Evolutionary conservation across 2,797 vertebrate species (phyloP).

Genomic region (Setipinna tenuifilis): DNA sequence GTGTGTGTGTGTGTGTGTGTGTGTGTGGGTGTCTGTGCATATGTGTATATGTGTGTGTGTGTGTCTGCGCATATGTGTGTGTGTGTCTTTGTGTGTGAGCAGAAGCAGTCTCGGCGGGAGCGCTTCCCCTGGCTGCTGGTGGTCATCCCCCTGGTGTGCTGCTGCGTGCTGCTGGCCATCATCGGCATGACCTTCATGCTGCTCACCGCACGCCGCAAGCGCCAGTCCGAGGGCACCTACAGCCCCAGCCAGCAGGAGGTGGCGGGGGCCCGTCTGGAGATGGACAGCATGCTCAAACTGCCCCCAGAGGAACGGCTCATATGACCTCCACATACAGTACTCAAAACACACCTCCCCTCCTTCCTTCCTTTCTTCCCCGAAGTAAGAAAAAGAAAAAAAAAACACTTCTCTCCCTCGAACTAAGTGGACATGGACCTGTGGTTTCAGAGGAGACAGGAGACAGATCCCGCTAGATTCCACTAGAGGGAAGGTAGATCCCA

Average conservation of each 20-base stretch:
- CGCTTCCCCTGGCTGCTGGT: constrained; percentile 84
- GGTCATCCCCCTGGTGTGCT: constrained; percentile 85
- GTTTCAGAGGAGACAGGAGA: not conserved
- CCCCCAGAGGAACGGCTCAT: constrained; percentile 94
- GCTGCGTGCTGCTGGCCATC: constrained; percentile 81
- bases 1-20: too few species aligned
- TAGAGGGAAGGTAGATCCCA: constrained; percentile 16
- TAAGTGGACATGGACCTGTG: not conserved
- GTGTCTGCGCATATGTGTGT: constrained; percentile 23
- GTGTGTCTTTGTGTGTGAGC: constrained; percentile 54
- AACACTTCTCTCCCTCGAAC: not conserved
- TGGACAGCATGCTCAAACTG: constrained; percentile 97
- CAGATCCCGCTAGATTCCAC: not conserved
- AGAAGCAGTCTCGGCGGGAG: constrained; percentile 83
- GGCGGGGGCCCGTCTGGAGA: constrained; percentile 92
- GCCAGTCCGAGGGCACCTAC: constrained; percentile 93
- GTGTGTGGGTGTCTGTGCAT: too few species aligned
- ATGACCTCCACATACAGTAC: constrained; percentile 62
- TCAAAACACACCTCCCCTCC: not conserved
- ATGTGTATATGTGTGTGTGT: not conserved
- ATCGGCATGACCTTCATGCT: constrained; percentile 84
- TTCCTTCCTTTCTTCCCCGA: not conserved
- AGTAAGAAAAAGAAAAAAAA: not conserved
- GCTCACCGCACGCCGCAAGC: constrained; percentile 89
- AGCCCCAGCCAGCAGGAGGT: constrained; percentile 93